These are phyloP conservation scores for Corydoras sp. DNA, from an alignment of 2,113 vertebrate genomes.

Conservation along the genomic window DNA sequence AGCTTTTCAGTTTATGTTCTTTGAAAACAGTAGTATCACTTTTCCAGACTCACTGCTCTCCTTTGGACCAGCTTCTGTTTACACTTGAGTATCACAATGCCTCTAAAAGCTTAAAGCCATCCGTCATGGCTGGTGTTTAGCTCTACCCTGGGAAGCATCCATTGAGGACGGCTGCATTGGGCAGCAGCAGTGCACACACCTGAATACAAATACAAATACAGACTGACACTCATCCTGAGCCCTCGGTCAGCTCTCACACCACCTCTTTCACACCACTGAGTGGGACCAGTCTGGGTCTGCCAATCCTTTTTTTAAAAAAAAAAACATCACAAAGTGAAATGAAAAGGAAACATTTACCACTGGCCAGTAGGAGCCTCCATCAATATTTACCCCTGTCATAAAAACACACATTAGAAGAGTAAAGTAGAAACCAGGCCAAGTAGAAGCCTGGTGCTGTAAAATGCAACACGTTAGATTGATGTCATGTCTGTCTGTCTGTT, in stretches of 20 bases:
- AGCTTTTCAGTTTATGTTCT: not conserved
- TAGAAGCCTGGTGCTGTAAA: not conserved
- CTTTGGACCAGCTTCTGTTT: conserved; percentile 28
- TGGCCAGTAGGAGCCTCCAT: conserved; percentile 40
- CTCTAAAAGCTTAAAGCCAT: conserved; percentile 26
- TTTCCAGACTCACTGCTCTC: conserved; percentile 12
- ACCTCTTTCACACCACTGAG: not conserved
- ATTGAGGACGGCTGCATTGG: conserved; percentile 13
- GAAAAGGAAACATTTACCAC: conserved; percentile 17
- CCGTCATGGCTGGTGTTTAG: conserved; percentile 28
- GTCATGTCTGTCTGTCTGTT: not conserved
- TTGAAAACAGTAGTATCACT: not conserved
- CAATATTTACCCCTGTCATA: conserved; percentile 39
- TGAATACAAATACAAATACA: conserved; percentile 39
- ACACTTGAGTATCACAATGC: conserved; percentile 33
- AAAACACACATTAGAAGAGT: conserved; percentile 32
- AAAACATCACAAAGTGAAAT: conserved; percentile 24
- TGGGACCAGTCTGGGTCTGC: conserved; percentile 9
- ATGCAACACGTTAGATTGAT: not conserved
- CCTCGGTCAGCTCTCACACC: conserved; percentile 13
- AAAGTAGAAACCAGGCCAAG: not conserved
- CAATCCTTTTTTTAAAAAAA: conserved; percentile 14
- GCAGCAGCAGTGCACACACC: conserved; percentile 20
- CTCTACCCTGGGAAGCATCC: conserved; percentile 13
- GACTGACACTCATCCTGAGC: conserved; percentile 21